Evolutionary conservation across 2,797 vertebrate species (phyloP).

Genomic region (Rhinoraja longicauda): DNA sequence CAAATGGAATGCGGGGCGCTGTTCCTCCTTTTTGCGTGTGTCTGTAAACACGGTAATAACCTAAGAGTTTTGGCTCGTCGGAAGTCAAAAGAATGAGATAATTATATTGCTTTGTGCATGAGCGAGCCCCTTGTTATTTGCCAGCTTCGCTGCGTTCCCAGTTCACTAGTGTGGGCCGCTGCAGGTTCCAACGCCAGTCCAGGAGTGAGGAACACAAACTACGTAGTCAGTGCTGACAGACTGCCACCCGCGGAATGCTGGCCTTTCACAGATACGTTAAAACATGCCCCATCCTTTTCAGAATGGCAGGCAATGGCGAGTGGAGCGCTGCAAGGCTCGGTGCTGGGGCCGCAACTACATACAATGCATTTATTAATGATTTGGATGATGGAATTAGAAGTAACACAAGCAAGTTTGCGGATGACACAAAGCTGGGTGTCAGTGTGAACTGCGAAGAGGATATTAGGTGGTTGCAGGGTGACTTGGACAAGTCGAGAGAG

Average conservation of each 20-base stretch:
- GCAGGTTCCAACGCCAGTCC: background rate
- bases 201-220: background rate
- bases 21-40: too few species aligned
- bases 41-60: background rate
- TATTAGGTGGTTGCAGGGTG: too few species aligned
- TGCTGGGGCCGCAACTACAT: too few species aligned
- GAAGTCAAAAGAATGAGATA: background rate
- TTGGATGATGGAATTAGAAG: too few species aligned
- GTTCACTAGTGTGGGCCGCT: background rate
- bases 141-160: background rate
- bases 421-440: too few species aligned
- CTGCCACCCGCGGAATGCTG: background rate
- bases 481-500: too few species aligned
- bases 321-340: too few species aligned
- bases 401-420: too few species aligned
- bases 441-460: too few species aligned
- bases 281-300: background rate
- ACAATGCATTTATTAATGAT: too few species aligned
- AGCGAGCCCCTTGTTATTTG: background rate
- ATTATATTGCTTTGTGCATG: background rate
- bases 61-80: background rate
- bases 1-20: too few species aligned
- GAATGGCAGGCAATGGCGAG: too few species aligned
- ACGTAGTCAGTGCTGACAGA: background rate
- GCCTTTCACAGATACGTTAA: background rate